Evolutionary conservation across 2,888 invertebrate genomes (phyloP), one percentile per base, ranked within the genome.

Genomic region (Pollenia labialis): DNA sequence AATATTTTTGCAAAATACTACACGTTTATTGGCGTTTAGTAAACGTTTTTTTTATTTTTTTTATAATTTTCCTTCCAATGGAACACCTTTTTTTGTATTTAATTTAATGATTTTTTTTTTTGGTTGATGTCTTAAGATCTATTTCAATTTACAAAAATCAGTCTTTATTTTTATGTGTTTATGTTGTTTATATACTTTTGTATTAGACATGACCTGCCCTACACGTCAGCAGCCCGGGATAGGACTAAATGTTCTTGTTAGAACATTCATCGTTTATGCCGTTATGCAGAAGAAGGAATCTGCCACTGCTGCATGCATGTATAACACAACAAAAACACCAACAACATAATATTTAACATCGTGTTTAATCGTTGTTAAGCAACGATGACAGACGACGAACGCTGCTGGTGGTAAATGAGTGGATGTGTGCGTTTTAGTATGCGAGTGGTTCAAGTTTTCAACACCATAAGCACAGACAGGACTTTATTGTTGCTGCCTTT

Each of bases 211-310:
- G 93, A 93, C 93, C 93, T 93, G 93, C 93, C 93, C 92, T 93
- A 93, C 93, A 92, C 92, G 92, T 90, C 91, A 93, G 93, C 93
- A 92, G 92, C 93, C 93, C 92, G 93, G 93, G 93, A 92, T 93
- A 93, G 93, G 93, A 93, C 93, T 93, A 92, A 92, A 86, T 82
- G 72, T 77, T 82, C 84, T 74, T 74, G 80, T 77, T 80, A 81
- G 87, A 82, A 80, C 69, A 81, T 84, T 80, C 58, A 50, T 46
- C 69, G 72, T 69, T 75, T 79, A 71, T 85, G 85, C 66, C 71
- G 85, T 76, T 83, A 77, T 81, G 52, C 72, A 77, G 75, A 71
- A 23, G 40, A 54, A 83, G 85, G 72, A 76, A 80, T 85, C 85
- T 90, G 69, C 50, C 60, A 50, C 69, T 68, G 90, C 90, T 89